A percentile compares a stretch with the other conserved stretches of the same genome.
Conservation (phyloP, 2,797 vertebrate species). For the Bradypodion pumilum region DNA sequence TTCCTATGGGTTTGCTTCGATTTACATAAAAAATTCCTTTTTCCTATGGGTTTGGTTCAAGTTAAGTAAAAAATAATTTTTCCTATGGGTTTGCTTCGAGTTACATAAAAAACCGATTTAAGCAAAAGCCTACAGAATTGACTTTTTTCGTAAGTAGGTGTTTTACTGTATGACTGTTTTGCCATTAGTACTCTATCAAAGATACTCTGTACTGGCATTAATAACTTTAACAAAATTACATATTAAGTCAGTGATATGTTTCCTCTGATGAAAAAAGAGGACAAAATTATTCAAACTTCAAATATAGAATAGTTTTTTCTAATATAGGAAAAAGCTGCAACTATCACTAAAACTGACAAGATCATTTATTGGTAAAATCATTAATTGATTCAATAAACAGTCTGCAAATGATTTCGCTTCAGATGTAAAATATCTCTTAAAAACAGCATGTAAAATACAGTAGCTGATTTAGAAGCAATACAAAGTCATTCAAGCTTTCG, state of each 20-base stretch:
- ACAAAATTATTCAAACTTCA: not conserved
- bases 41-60: no score
- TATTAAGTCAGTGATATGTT: not conserved
- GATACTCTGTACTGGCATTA: conserved; percentile 39
- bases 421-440: not conserved
- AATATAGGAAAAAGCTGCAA: not conserved
- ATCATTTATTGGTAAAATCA: not conserved
- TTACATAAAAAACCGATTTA: no score
- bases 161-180: not conserved
- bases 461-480: not conserved
- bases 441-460: not conserved
- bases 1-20: no score
- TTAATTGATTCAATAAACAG: not conserved
- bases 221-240: conserved; percentile 20
- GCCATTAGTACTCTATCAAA: not conserved
- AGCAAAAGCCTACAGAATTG: no score
- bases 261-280: not conserved
- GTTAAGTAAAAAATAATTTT: no score
- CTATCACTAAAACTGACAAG: not conserved
- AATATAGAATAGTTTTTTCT: not conserved
- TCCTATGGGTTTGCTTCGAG: no score
- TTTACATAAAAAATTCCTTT: no score
- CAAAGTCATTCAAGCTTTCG: not conserved
- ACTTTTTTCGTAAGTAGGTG: no score
- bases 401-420: not conserved